Evolutionary conservation across 1,140 invertebrate species (phyloP).

Genomic region (Temnothorax curvispinosus): DNA sequence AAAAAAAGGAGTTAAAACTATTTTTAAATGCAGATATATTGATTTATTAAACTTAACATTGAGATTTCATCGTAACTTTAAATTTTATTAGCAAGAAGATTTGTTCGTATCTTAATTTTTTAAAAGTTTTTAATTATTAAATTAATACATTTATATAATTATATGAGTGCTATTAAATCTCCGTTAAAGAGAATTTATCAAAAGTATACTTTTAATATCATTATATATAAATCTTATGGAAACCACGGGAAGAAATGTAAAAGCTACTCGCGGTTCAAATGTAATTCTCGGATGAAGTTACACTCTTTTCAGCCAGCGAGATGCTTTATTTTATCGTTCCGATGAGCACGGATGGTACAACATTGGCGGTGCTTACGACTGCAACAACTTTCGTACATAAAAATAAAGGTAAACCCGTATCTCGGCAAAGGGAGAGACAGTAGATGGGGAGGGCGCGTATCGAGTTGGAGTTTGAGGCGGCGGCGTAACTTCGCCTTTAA

Average conservation of each 20-base stretch:
- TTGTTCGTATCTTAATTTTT: neutral
- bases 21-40: neutral
- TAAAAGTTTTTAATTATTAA: neutral
- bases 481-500: conserved; percentile 58
- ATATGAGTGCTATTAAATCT: neutral
- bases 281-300: conserved; percentile 38
- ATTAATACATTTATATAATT: neutral
- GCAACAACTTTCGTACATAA: conserved; percentile 62
- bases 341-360: conserved; percentile 48
- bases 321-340: conserved; percentile 56
- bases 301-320: conserved; percentile 30
- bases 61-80: neutral
- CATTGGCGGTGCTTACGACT: conserved; percentile 53
- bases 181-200: neutral
- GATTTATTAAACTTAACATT: neutral
- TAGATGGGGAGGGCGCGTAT: conserved; percentile 28
- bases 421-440: conserved; percentile 18
- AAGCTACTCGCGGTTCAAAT: neutral
- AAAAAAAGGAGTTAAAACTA: neutral
- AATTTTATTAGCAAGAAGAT: neutral
- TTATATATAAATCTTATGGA: neutral
- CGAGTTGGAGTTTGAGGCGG: conserved; percentile 55
- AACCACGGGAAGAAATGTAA: neutral
- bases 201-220: neutral
- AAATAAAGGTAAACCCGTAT: conserved; percentile 61